These are phyloP conservation scores for Pseudococcus viburni DNA, from an alignment of 2,888 invertebrate genomes.

Conservation along the genomic window DNA sequence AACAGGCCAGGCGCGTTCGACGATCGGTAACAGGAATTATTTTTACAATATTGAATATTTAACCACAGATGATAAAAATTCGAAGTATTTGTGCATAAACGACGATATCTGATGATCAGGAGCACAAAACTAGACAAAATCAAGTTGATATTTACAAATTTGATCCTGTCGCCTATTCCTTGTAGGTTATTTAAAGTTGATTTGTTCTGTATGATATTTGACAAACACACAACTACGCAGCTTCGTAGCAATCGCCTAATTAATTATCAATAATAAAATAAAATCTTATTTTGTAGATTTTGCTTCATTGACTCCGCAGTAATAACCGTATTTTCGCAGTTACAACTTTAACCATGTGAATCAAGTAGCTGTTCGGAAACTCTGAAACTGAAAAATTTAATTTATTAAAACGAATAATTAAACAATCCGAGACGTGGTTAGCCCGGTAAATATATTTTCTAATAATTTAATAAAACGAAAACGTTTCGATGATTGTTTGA, in stretches of 20 bases:
- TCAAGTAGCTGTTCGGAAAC: not conserved
- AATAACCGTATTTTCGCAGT: not conserved
- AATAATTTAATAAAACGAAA: not conserved
- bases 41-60: not conserved
- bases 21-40: not conserved
- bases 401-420: not conserved
- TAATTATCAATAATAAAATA: not conserved
- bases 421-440: not conserved
- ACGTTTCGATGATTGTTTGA: not conserved
- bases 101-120: not conserved
- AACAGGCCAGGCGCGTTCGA: not conserved
- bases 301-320: not conserved
- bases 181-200: not conserved
- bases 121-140: not conserved
- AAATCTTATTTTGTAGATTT: not conserved
- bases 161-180: not conserved
- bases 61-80: not conserved
- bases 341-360: not conserved
- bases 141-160: not conserved
- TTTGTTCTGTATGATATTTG: not conserved
- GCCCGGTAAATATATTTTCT: not conserved
- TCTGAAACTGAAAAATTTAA: not conserved
- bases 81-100: constrained; percentile 9
- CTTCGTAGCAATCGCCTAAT: constrained; percentile 7
- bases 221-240: not conserved